Conservation (phyloP, 2,888 invertebrate species). For the Ophion slaviceki region DNA sequence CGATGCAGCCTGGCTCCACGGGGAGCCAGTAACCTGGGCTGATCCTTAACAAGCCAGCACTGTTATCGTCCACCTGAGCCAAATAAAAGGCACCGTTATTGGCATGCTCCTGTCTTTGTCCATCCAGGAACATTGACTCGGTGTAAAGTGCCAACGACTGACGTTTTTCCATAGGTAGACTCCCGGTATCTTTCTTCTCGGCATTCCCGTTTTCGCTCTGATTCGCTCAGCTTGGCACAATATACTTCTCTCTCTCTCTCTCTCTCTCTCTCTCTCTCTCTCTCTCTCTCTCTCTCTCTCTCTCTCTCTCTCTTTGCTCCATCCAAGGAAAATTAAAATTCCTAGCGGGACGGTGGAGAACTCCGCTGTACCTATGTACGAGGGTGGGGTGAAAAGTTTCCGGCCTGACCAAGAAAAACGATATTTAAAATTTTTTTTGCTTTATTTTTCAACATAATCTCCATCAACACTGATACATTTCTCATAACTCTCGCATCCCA, state of each 20-base stretch:
- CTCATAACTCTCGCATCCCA: no score
- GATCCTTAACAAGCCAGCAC: neutral
- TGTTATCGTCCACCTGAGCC: conserved; percentile 3
- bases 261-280: neutral
- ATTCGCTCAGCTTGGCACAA: conserved; percentile 24
- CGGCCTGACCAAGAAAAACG: no score
- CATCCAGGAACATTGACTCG: neutral
- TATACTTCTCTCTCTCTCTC: neutral
- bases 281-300: conserved; percentile 27
- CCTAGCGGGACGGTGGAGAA: conserved; percentile 10
- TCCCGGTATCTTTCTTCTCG: neutral
- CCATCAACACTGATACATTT: no score
- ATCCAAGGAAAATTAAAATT: conserved; percentile 31
- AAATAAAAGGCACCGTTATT: neutral
- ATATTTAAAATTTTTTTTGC: no score
- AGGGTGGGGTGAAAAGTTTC: no score
- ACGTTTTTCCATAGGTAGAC: neutral
- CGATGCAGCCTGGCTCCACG: conserved; percentile 62
- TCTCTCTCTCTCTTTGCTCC: conserved; percentile 1
- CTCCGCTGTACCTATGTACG: conserved; percentile 20
- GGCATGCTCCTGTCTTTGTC: neutral
- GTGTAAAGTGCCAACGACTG: conserved; percentile 11
- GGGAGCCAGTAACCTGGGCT: conserved; percentile 40
- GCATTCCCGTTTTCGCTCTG: conserved; percentile 20
- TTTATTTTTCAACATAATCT: no score